Percentiles rank a stretch among this genome's conserved stretches.
Conservation (phyloP, 2,113 vertebrate genomes). For the Stigmatopora nigra region DNA sequence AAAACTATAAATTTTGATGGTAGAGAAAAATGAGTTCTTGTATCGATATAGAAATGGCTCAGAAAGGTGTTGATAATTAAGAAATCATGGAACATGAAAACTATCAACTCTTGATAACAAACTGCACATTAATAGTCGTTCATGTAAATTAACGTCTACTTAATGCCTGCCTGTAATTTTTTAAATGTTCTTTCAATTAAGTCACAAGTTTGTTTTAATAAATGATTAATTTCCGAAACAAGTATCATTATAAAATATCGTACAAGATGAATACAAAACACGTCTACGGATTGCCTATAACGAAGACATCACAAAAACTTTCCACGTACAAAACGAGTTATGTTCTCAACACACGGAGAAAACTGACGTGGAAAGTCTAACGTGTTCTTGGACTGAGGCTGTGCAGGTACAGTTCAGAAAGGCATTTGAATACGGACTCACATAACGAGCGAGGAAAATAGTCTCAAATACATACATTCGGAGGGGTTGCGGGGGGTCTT, state of each 20-base stretch:
- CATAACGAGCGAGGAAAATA: slow-evolving; percentile 9
- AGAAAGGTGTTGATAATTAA: not conserved
- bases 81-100: not conserved
- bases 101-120: not conserved
- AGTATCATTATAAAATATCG: not conserved
- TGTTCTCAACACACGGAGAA: slow-evolving; percentile 1
- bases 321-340: not conserved
- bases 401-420: slow-evolving; percentile 24
- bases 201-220: not conserved
- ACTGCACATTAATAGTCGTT: not conserved
- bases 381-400: slow-evolving; percentile 9
- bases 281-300: not conserved
- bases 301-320: not conserved
- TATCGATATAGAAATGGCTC: not conserved
- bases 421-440: slow-evolving; percentile 13
- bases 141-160: not conserved
- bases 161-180: not conserved
- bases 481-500: not conserved
- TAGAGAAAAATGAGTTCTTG: not conserved
- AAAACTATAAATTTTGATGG: not conserved
- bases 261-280: not conserved
- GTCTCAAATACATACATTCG: slow-evolving; percentile 12
- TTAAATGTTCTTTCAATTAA: not conserved
- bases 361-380: not conserved
- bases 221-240: not conserved